Conservation (phyloP, 2,888 invertebrate species). For the Drosophila pseudotalamancana region DNA sequence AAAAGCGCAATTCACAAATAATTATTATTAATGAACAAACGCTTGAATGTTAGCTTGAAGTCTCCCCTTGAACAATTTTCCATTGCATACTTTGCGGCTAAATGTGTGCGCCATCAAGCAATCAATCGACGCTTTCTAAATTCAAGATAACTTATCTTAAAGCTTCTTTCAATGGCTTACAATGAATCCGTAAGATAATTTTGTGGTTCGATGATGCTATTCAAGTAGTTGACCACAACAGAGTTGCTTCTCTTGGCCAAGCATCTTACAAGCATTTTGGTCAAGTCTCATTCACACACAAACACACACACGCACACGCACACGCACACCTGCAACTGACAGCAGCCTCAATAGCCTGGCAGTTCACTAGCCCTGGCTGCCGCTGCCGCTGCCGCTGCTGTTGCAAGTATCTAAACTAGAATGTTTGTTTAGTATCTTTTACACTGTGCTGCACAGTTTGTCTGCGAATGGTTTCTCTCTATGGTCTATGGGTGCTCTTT, state of each 20-base stretch:
- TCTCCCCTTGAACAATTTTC: constrained; percentile 13
- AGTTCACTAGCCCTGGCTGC: constrained; percentile 44
- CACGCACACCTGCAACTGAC: constrained; percentile 31
- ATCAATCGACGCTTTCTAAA: constrained; percentile 34
- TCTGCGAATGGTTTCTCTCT: constrained; percentile 2
- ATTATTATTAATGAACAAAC: constrained; percentile 4
- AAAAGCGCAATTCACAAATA: background rate
- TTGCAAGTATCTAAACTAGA: constrained; percentile 64
- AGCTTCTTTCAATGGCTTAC: constrained; percentile 36
- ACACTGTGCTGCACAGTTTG: constrained; percentile 38
- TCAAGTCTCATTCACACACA: constrained; percentile 26
- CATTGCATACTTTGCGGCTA: constrained; percentile 20
- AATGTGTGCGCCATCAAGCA: constrained; percentile 11
- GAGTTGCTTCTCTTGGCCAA: constrained; percentile 34
- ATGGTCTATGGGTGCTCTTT: constrained; percentile 19
- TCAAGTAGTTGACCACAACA: constrained; percentile 52
- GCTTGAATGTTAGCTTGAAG: constrained; percentile 14
- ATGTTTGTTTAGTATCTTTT: constrained; percentile 65
- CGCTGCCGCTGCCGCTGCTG: constrained; percentile 8
- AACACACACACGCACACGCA: background rate
- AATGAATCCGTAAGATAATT: constrained; percentile 38
- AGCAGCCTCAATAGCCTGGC: constrained; percentile 40
- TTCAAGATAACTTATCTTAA: constrained; percentile 17
- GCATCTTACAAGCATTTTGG: constrained; percentile 48
- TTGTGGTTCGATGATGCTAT: constrained; percentile 37